These are phyloP conservation scores for Andrena marginata DNA, from an alignment of 2,888 invertebrate species.

Conservation along the genomic window DNA sequence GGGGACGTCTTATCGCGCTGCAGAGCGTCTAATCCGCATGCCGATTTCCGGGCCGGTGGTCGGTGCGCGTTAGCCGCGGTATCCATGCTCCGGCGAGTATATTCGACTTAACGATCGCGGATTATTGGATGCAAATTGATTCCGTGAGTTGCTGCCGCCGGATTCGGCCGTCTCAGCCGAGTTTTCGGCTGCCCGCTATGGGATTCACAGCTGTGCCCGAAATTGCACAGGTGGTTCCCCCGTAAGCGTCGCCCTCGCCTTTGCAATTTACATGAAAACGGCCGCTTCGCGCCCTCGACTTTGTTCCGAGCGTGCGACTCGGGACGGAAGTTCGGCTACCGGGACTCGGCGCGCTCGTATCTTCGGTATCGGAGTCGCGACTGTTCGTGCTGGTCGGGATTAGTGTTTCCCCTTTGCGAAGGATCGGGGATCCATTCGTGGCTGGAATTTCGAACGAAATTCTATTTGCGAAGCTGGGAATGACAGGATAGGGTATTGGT, in stretches of 20 bases:
- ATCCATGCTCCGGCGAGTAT: slow-evolving; percentile 50
- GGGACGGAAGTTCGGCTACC: neutral
- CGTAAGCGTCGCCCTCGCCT: neutral
- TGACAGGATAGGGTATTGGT: too few relatives aligned
- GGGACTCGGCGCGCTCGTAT: neutral
- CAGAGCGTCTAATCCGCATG: slow-evolving; percentile 77
- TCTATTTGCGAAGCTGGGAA: too few relatives aligned
- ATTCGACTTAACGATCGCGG: slow-evolving; percentile 66
- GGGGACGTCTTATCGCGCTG: slow-evolving; percentile 62
- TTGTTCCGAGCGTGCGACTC: neutral
- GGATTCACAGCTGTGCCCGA: slow-evolving; percentile 9
- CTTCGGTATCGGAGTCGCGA: too few relatives aligned
- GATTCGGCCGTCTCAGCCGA: neutral
- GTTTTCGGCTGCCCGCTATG: neutral
- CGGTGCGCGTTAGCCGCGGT: slow-evolving; percentile 28
- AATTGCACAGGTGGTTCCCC: slow-evolving; percentile 17
- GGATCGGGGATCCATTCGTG: too few relatives aligned
- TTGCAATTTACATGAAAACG: slow-evolving; percentile 16
- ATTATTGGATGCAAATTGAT: slow-evolving; percentile 76
- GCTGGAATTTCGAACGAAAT: too few relatives aligned
- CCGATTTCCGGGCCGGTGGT: slow-evolving; percentile 66
- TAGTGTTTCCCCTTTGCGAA: too few relatives aligned
- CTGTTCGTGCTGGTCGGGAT: too few relatives aligned
- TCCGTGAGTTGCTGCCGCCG: slow-evolving; percentile 59
- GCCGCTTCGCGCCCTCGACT: neutral